Base-by-base conservation (phyloP, 2,113 vertebrate genomes). In the Tragelaphus imberbis region DNA sequence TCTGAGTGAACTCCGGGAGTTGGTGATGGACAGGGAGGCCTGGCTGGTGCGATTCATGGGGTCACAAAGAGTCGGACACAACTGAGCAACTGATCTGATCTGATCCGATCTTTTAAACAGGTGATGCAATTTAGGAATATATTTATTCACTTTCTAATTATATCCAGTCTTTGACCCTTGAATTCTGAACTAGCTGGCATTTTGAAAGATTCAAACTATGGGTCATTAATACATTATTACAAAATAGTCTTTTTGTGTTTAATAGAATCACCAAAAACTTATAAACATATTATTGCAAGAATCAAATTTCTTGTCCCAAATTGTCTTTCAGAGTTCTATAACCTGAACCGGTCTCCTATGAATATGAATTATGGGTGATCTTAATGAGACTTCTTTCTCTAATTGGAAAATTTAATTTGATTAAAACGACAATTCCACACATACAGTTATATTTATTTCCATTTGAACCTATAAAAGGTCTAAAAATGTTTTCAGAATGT, bases 361-460 rank as follows among this genome's bases (percentile, higher is more conserved):
- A 95, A 97, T 92, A 98, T 97, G 97, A 98, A 98, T 98, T 98
- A 98, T 98, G 63, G 63, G 84, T 98, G 87, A 98, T 98, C 97
- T 93, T 97, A 98, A 98, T 80, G 97, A 89, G 97, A 96, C 88
- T 98, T 97, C 95, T 98, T 12, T 86, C 88, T 88, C 97, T 98
- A 98, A 98, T 98, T 98, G 98, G 98, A 98, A 98, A 98, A 97
- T 97, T 98, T 98, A 99, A 98, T 98, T 98, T 98, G 98, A 98
- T 98, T 98, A 98, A 99, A 99, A 98, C 97, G 98, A 95, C 97
- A 98, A 94, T 98, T 98, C 88, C 98, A 97, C 97, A 98, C 95
- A 96, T 98, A 89, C 65, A 91, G 94, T 97, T 84, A 59, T 97
- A 98, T 98, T 98, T 98, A 98, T 98, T 98, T 98, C 0, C 0